Evolutionary conservation across 2,888 invertebrate genomes (phyloP).

Genomic region (Amorpha juglandis): DNA sequence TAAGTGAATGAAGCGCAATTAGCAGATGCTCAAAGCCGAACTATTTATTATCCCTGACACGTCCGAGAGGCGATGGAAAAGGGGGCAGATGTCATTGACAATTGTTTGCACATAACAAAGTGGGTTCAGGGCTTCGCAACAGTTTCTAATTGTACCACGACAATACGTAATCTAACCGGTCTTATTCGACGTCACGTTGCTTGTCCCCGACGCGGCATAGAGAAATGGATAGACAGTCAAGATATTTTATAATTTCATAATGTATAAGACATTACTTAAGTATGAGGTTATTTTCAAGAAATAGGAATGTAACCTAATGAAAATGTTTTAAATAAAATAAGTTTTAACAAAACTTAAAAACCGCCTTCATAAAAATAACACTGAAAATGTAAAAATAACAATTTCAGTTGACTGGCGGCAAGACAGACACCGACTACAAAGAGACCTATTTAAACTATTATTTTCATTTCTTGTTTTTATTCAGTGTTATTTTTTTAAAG

Average conservation of each 20-base stretch:
- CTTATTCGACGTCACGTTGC: conserved; percentile 74
- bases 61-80: conserved; percentile 43
- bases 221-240: conserved; percentile 41
- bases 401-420: no score
- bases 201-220: conserved; percentile 50
- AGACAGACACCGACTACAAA: no score
- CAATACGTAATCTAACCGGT: conserved; percentile 83
- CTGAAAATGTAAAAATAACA: no score
- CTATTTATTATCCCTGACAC: conserved; percentile 54
- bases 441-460: no score
- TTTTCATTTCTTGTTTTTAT: no score
- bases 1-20: conserved; percentile 64
- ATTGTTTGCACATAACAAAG: conserved; percentile 82
- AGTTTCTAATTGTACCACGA: conserved; percentile 82
- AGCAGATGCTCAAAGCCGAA: conserved; percentile 63
- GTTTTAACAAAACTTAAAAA: no score
- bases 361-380: no score
- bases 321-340: no score
- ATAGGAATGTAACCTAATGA: no score
- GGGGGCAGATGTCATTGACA: conserved; percentile 74
- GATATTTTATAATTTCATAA: neutral
- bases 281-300: no score
- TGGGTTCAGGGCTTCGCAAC: conserved; percentile 69
- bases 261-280: no score
- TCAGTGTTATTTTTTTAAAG: no score